Evolutionary conservation across 2,797 vertebrate species (phyloP).

Genomic region (Gymnoscopelus microlampas): DNA sequence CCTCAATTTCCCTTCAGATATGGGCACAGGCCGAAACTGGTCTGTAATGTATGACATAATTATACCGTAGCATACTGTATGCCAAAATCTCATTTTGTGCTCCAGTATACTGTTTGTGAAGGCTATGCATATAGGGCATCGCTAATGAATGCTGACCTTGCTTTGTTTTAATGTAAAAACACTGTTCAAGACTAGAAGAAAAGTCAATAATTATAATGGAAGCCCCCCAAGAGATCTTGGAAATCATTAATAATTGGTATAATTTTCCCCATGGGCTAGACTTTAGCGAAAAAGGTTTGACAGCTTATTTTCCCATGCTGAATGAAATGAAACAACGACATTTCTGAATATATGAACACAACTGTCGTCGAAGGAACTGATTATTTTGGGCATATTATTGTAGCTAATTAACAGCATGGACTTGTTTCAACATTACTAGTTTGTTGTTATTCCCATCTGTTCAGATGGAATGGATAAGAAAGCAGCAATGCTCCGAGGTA

Average conservation of each 20-base stretch:
- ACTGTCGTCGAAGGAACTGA: conserved; percentile 19
- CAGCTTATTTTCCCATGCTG: conserved; percentile 49
- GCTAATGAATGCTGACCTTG: conserved; percentile 44
- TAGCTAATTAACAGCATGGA: not conserved
- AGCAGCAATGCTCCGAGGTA: conserved; percentile 18
- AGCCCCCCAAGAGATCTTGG: conserved; percentile 62
- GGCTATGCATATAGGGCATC: not conserved
- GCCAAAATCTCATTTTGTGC: conserved; percentile 15
- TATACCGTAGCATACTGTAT: conserved; percentile 4
- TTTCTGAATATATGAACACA: conserved; percentile 13
- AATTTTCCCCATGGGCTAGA: conserved; percentile 59
- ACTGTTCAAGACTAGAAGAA: conserved; percentile 47
- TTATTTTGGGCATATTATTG: not conserved
- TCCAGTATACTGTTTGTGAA: conserved; percentile 19
- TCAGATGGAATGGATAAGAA: too few relatives aligned
- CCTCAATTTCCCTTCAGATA: too few relatives aligned
- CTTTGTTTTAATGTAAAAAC: conserved; percentile 50
- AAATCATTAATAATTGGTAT: conserved; percentile 76
- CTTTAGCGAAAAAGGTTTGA: conserved; percentile 54
- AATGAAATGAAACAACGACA: conserved; percentile 43
- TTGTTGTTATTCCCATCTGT: not conserved
- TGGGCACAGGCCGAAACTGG: not conserved
- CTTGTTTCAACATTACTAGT: conserved; percentile 1
- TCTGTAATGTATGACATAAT: conserved; percentile 10
- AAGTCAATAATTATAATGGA: conserved; percentile 76